Evolutionary conservation across 2,797 vertebrate species (phyloP).

Genomic region (Peromyscus nudipes): DNA sequence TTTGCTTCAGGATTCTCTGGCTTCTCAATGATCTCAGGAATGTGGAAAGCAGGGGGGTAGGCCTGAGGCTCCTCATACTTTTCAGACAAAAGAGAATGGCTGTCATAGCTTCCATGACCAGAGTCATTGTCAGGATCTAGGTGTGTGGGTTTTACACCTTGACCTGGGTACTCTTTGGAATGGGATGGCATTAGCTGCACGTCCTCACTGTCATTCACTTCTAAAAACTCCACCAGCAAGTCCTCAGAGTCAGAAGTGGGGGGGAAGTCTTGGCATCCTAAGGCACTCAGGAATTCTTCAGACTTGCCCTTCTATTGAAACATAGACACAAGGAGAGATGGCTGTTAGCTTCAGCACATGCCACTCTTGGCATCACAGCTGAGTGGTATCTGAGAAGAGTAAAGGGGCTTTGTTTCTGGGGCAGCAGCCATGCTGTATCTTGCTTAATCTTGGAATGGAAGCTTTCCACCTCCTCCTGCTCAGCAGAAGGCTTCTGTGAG

Average conservation of each 20-base stretch:
- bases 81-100: conserved; percentile 93
- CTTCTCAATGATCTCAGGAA: conserved; percentile 64
- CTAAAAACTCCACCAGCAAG: conserved; percentile 94
- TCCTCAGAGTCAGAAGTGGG: conserved; percentile 92
- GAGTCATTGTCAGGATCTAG: conserved; percentile 93
- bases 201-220: conserved; percentile 92
- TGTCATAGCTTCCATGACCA: conserved; percentile 95
- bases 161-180: conserved; percentile 84
- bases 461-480: conserved; percentile 76
- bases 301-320: conserved; percentile 92
- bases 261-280: conserved; percentile 94
- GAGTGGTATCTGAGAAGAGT: background rate
- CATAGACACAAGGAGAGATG: conserved; percentile 67
- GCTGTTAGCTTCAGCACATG: background rate
- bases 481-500: background rate
- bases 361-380: background rate
- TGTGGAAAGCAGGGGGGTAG: conserved; percentile 69
- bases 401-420: conserved; percentile 78
- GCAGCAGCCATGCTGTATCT: conserved; percentile 62
- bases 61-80: conserved; percentile 87
- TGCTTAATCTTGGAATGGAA: conserved; percentile 79
- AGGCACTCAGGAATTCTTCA: conserved; percentile 92
- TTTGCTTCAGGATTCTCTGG: conserved; percentile 77
- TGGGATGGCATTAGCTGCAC: conserved; percentile 89
- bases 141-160: conserved; percentile 85